Conservation (phyloP, 2,888 invertebrate genomes). For the Salticus scenicus region DNA sequence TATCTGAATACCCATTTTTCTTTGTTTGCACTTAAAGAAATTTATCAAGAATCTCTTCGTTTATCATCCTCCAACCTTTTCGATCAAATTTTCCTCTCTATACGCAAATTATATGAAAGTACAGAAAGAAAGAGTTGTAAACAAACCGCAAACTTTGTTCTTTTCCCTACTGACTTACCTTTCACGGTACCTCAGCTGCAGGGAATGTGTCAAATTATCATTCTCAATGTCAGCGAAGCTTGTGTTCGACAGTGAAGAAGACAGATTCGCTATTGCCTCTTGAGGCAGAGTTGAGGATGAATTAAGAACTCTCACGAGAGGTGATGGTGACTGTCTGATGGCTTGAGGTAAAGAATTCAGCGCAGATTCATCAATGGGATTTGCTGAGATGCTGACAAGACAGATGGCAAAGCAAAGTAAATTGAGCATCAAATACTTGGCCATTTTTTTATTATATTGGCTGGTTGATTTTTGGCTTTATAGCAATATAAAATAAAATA, state of each 20-base stretch:
- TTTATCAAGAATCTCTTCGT: no score
- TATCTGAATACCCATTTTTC: no score
- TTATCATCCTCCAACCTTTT: no score
- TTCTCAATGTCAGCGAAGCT: constrained; percentile 56
- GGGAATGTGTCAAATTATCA: constrained; percentile 50
- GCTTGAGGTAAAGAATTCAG: constrained; percentile 26
- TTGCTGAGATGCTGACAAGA: background rate
- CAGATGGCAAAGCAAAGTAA: background rate
- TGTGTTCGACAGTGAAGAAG: constrained; percentile 42
- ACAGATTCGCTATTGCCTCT: constrained; percentile 27
- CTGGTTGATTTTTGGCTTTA: no score
- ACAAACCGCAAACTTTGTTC: no score
- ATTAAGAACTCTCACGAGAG: constrained; percentile 38
- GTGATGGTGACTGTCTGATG: constrained; percentile 29
- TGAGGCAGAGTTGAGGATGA: constrained; percentile 25
- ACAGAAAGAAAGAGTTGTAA: no score
- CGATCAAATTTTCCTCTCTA: no score
- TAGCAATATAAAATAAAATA: no score
- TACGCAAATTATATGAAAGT: no score
- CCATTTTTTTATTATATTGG: background rate
- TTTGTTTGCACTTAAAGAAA: no score
- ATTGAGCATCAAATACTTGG: background rate
- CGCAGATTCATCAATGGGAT: background rate
- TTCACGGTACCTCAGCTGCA: constrained; percentile 55
- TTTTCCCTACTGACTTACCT: no score